Conservation (phyloP, 2,888 invertebrate species). For the Frankliniella intonsa region DNA sequence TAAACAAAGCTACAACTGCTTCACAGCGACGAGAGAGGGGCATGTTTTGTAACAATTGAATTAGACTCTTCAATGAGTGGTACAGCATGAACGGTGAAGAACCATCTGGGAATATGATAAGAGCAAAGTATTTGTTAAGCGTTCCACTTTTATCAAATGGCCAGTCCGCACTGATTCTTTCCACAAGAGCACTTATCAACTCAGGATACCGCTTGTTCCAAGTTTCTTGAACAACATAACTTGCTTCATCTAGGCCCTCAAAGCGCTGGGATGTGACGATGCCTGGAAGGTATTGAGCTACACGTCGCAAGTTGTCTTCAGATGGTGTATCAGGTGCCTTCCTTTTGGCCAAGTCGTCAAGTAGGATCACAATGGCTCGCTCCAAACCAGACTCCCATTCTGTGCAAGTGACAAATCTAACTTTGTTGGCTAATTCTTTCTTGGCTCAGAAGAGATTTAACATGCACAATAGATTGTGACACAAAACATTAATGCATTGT, state of each 20-base stretch:
- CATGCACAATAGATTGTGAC: neutral
- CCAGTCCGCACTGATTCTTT: neutral
- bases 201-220: neutral
- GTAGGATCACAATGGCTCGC: conserved; percentile 9
- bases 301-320: neutral
- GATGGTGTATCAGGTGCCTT: neutral
- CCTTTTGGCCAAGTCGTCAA: neutral
- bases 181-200: neutral
- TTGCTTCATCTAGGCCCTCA: conserved; percentile 18
- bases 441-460: neutral
- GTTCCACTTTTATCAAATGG: neutral
- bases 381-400: conserved; percentile 21
- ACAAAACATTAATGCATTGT: too few species aligned
- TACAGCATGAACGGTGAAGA: neutral
- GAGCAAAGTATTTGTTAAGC: neutral
- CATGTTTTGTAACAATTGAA: neutral
- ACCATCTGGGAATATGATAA: neutral
- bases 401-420: conserved; percentile 10
- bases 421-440: neutral
- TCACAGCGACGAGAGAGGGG: neutral
- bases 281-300: conserved; percentile 1
- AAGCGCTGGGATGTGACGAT: neutral
- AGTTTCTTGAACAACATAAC: neutral
- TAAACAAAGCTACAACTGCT: neutral
- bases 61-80: neutral